phyloP scores from a whole-genome alignment of 2,888 invertebrate genomes.

The Lithosia quadra region DNA sequence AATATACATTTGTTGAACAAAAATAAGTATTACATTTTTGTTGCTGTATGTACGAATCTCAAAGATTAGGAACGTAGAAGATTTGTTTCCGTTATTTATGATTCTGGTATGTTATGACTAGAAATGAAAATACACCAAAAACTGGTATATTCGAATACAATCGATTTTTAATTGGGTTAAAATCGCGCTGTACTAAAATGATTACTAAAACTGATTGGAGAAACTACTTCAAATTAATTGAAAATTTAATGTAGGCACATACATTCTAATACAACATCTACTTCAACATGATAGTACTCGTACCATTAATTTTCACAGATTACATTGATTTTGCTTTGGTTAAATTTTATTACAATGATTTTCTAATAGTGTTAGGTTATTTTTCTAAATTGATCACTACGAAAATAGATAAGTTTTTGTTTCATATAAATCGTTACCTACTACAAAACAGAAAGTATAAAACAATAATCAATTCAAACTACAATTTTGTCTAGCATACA shows the following conservation, averaged over 20 bases:
- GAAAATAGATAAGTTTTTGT: no score
- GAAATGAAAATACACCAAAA: background rate
- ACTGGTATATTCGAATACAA: background rate
- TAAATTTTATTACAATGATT: background rate
- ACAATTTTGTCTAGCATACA: background rate
- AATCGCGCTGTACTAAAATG: background rate
- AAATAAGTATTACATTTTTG: background rate
- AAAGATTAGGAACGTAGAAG: background rate
- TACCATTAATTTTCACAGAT: background rate
- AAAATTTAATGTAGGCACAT: background rate
- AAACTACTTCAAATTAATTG: background rate
- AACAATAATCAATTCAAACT: background rate
- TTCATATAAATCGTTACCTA: no score
- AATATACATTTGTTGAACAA: background rate
- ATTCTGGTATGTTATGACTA: background rate
- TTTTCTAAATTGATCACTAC: background rate
- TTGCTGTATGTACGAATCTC: background rate
- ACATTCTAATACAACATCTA: background rate
- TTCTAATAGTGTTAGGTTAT: background rate
- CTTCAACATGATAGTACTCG: background rate
- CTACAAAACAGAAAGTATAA: background rate
- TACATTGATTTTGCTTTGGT: background rate
- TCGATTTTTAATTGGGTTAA: background rate
- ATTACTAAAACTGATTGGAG: background rate
- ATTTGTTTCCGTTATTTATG: background rate